These are phyloP conservation scores for Tachycineta bicolor DNA, from an alignment of 2,113 vertebrate genomes.

Conservation along the genomic window DNA sequence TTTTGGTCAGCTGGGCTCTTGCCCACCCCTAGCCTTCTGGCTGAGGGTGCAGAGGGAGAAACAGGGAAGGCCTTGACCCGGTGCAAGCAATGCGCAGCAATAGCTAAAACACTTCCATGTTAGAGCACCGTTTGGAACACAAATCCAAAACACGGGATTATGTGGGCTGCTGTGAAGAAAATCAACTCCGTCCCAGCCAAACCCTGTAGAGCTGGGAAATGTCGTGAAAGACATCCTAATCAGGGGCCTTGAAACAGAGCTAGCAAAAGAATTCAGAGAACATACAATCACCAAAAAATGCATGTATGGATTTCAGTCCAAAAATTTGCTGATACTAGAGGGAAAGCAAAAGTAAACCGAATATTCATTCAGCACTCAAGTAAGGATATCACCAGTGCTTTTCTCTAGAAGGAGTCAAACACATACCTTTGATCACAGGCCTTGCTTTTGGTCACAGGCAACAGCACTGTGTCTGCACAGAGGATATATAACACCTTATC, in stretches of 20 bases:
- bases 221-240: neutral
- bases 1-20: neutral
- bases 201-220: rapidly evolving
- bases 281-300: neutral
- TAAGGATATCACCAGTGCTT: neutral
- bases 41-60: neutral
- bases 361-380: neutral
- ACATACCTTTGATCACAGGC: neutral
- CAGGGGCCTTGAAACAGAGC: neutral
- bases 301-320: neutral
- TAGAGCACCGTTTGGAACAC: neutral
- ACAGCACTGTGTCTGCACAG: rapidly evolving
- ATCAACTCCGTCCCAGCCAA: neutral
- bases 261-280: neutral
- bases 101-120: neutral
- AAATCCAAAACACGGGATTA: neutral
- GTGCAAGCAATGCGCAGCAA: neutral
- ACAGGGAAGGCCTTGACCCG: neutral
- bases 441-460: neutral
- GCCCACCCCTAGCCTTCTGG: too few species aligned
- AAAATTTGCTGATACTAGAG: neutral
- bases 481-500: neutral
- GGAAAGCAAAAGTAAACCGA: neutral
- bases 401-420: neutral
- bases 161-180: neutral